A percentile compares a stretch with the other conserved stretches of the same genome.
Evolutionary conservation across 1,140 invertebrate species (phyloP).

Genomic region (Drosophila funebris): DNA sequence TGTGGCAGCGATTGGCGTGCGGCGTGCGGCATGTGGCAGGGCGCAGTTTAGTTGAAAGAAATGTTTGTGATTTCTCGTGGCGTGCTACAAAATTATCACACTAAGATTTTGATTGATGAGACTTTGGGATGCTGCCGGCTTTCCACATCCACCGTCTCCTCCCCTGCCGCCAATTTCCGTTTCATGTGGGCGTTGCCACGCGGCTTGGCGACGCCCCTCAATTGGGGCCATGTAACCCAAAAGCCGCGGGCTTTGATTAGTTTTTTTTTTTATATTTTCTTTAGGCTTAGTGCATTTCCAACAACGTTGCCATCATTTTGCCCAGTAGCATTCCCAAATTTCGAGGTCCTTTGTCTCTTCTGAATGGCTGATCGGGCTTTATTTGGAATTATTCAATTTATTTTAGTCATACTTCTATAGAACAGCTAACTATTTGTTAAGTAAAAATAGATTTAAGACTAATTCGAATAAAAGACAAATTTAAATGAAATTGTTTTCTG

Average conservation of each 20-base stretch:
- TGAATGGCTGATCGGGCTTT: not conserved
- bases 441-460: too few species aligned
- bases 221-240: conserved; percentile 20
- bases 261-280: conserved; percentile 27
- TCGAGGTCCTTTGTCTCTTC: not conserved
- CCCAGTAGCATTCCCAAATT: not conserved
- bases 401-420: not conserved
- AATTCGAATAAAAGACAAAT: too few species aligned
- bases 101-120: conserved; percentile 79
- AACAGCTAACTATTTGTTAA: too few species aligned
- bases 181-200: conserved; percentile 42
- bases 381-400: not conserved
- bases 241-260: conserved; percentile 67
- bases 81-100: conserved; percentile 73
- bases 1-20: not conserved
- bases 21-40: conserved; percentile 29
- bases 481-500: too few species aligned
- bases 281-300: conserved; percentile 8
- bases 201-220: conserved; percentile 5
- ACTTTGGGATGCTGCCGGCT: conserved; percentile 50
- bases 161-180: conserved; percentile 9
- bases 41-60: conserved; percentile 58
- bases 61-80: conserved; percentile 73
- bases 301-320: not conserved
- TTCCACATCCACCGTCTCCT: not conserved